Base-by-base conservation (phyloP, 53 echinoderm and acorn worm species). In the Holothuria leucospilota region DNA sequence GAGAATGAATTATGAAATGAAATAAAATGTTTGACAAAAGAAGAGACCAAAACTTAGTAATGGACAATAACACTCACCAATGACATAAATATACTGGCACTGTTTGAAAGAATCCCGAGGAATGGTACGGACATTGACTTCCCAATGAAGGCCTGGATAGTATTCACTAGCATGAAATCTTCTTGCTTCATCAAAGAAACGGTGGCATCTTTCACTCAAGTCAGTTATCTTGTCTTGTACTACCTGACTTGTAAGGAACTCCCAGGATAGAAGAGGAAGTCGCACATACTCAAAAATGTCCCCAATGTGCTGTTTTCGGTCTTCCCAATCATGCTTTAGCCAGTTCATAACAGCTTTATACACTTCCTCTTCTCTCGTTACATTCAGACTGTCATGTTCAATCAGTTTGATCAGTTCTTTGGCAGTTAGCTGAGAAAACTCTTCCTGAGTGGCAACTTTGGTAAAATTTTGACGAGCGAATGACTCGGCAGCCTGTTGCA, bases 111-210 rank as follows among this genome's bases (percentile, higher is more conserved):
- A 99, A 60, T 92, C 92, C 38, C 99, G 86, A 0, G 99, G 94
- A 42, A 99, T 70, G 1, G 99, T 99, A 23, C 99, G 85, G 11
- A 99, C 86, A 82, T 92, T 99, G 70, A 99, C 94, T 62, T 99
- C 99, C 94, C 99, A 95, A 24, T 99, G 99, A 11, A 99, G 86
- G 9, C 95, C 95, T 0, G 99, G 99, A 82, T 99, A 95, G 60
- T 95, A 95, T 92, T 87, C 92, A 63, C 95, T 95, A 46, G 94
- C 94, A 73, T 99, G 95, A 69, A 91, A 99, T 20, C 99, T 91
- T 11, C 94, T 82, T 18, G 99, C 99, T 70, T 99, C 95, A 30
- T 99, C 95, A 14, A 94, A 94, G 86, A 95, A 95, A 39, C 89
- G 85, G 56, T 85, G 67, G 64, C 94, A 95, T 72, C 82, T 85